A percentile compares a stretch with the other conserved stretches of the same genome.
Conservation (phyloP, 2,888 invertebrate species). For the Epinotia ramella region DNA sequence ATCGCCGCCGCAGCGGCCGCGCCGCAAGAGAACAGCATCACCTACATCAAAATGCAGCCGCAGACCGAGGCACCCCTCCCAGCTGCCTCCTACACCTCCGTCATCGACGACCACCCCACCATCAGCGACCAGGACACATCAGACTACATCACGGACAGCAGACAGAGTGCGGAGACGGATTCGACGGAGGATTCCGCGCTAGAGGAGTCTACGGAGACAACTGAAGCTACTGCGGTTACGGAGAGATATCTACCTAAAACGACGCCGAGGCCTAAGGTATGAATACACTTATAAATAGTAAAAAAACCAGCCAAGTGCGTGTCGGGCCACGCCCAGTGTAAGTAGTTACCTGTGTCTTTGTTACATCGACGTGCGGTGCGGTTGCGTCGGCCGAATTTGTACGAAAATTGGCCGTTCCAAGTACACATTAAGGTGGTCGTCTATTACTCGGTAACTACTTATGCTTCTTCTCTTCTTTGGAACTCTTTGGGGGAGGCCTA, state of each 20-base stretch:
- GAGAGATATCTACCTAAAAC: constrained; percentile 47
- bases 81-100: constrained; percentile 49
- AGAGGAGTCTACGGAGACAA: constrained; percentile 25
- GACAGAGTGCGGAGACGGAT: background rate
- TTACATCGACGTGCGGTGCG: too few species aligned
- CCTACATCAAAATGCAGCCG: constrained; percentile 67
- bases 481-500: too few species aligned
- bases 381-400: too few species aligned
- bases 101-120: constrained; percentile 63
- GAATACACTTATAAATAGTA: constrained; percentile 17
- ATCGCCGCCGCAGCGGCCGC: constrained; percentile 55
- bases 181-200: constrained; percentile 32
- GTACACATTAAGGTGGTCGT: too few species aligned
- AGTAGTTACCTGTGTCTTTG: too few species aligned
- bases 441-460: too few species aligned
- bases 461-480: too few species aligned
- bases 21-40: constrained; percentile 67
- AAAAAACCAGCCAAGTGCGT: too few species aligned
- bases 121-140: constrained; percentile 51
- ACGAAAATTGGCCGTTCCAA: too few species aligned
- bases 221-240: constrained; percentile 54
- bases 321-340: too few species aligned
- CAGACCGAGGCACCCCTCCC: constrained; percentile 49
- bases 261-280: constrained; percentile 49
- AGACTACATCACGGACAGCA: background rate